Evolutionary conservation across 2,888 invertebrate species (phyloP), one percentile per base, ranked within the genome.

Genomic region (Camponotus fellah): DNA sequence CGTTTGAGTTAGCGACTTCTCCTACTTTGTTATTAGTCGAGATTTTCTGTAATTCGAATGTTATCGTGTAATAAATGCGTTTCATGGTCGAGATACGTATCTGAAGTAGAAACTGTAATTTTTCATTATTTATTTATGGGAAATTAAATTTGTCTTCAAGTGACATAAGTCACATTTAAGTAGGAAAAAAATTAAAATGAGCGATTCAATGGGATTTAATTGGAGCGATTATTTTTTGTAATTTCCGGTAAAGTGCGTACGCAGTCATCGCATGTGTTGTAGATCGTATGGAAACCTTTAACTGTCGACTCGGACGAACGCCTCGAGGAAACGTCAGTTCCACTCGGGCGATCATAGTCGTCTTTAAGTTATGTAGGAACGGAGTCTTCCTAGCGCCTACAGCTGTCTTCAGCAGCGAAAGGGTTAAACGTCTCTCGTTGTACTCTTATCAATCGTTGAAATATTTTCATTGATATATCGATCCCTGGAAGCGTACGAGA

Each of bases 261-360:
- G 8, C 6, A 62, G 26, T 40, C 49, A 53, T 37, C 37, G 76
- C 64, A 46, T 65, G 76, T 65, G 76, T 49, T 21, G 40, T 43
- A 53, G 65, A 76, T 76, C 76, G 76, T 40, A 56, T 43, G 62
- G 76, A 77, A 77, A 66, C 26, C 65, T 56, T 40, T 66, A 66
- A 56, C 76, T 66, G 56, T 66, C 76, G 66, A 56, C 56, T 77
- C 76, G 76, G 66, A 26, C 76, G 66, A 66, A 37, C 26, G 76
- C 66, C 76, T 46, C 53, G 76, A 77, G 76, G 66, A 77, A 77
- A 66, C 40, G 76, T 77, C 66, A 66, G 76, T 77, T 77, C 76
- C 76, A 77, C 76, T 66, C 76, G 66, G 76, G 26, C 66, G 76
- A 56, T 40, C 56, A 66, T 77, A 66, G 76, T 77, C 76, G 66